phyloP scores from a whole-genome alignment of 2,888 invertebrate genomes.

The Timema cristinae region DNA sequence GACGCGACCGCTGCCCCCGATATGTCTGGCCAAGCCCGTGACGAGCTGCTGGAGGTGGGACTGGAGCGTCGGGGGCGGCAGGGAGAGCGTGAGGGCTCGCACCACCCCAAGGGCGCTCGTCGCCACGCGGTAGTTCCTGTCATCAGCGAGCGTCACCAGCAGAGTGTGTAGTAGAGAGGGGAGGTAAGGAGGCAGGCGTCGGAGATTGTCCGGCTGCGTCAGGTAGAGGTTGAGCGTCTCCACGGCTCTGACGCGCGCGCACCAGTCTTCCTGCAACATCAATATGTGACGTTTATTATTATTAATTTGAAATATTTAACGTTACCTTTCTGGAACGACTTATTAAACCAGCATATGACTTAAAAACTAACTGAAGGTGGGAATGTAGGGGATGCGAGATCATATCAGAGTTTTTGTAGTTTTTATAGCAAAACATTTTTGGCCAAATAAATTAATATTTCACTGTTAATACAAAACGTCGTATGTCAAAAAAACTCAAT shows the following conservation, averaged over 20 bases:
- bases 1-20: slow-evolving; percentile 38
- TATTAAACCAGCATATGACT: no score
- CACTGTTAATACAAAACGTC: no score
- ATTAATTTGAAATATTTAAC: no score
- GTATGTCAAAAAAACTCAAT: no score
- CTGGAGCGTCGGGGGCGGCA: slow-evolving; percentile 29
- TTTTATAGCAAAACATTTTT: no score
- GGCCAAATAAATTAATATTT: no score
- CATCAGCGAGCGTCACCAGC: slow-evolving; percentile 55
- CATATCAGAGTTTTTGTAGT: no score
- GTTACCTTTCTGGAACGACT: no score
- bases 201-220: slow-evolving; percentile 49
- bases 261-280: slow-evolving; percentile 52
- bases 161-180: slow-evolving; percentile 59
- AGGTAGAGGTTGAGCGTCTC: slow-evolving; percentile 56
- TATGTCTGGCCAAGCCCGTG: slow-evolving; percentile 42
- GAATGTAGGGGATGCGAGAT: no score
- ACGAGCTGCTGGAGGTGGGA: slow-evolving; percentile 28
- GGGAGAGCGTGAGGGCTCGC: slow-evolving; percentile 34
- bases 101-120: slow-evolving; percentile 46
- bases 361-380: no score
- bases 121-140: slow-evolving; percentile 52
- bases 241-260: slow-evolving; percentile 53
- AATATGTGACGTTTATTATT: no score
- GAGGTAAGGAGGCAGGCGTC: slow-evolving; percentile 50